A percentile compares a stretch with the other conserved stretches of the same genome.
phyloP scores from a whole-genome alignment of 2,888 invertebrate genomes.

The Nomada goodeniana region DNA sequence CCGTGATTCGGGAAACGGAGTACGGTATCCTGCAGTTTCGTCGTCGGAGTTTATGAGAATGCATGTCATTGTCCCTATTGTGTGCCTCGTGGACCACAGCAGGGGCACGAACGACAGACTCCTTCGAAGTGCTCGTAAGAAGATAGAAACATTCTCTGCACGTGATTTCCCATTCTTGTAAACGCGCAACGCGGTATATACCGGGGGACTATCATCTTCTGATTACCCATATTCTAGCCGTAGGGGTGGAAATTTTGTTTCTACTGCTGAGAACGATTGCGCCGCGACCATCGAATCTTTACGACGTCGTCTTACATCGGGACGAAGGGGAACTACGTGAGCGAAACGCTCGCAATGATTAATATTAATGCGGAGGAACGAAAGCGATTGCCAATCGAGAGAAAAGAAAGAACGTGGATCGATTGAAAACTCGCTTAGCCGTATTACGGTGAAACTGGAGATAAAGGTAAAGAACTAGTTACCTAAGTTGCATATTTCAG shows the following conservation, averaged over 20 bases:
- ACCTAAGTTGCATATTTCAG: too few relatives aligned
- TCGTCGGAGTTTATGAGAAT: conserved; percentile 68
- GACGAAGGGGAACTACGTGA: neutral
- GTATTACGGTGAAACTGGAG: neutral
- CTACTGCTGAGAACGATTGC: conserved; percentile 6
- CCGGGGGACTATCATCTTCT: neutral
- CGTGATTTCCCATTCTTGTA: conserved; percentile 65
- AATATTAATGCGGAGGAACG: conserved; percentile 3
- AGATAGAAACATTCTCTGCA: conserved; percentile 54
- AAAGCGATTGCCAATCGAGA: too few relatives aligned
- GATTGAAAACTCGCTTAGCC: neutral
- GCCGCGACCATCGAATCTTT: conserved; percentile 22
- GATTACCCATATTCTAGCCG: conserved; percentile 31
- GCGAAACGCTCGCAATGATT: neutral
- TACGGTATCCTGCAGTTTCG: conserved; percentile 54
- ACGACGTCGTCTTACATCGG: neutral
- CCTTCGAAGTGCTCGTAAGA: conserved; percentile 53
- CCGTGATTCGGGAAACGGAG: conserved; percentile 43
- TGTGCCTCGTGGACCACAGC: conserved; percentile 51
- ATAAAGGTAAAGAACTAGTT: neutral
- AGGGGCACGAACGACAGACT: conserved; percentile 40
- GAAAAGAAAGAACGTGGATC: neutral
- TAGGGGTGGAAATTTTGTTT: neutral
- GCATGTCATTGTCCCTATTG: conserved; percentile 72
- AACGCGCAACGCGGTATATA: conserved; percentile 1